Evolutionary conservation across 2,888 invertebrate genomes (phyloP).

Genomic region (Mesochorus sp.): DNA sequence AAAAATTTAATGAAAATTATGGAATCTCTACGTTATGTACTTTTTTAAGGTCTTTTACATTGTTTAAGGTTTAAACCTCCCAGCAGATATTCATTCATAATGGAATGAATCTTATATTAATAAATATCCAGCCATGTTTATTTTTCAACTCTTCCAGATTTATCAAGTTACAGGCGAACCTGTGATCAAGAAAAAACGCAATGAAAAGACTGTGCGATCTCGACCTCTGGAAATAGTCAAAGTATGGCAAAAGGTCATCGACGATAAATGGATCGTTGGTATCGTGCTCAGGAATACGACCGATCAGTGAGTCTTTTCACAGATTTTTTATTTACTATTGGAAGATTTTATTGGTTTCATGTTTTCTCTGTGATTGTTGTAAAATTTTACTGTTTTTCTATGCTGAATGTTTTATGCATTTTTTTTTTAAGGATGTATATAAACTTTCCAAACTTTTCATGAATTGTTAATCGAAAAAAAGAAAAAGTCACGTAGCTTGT

Average conservation of each 20-base stretch:
- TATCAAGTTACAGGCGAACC: slow-evolving; percentile 72
- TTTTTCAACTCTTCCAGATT: slow-evolving; percentile 66
- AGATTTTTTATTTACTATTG: no score
- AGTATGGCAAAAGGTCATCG: slow-evolving; percentile 77
- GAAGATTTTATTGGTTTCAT: not conserved
- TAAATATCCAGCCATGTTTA: not conserved
- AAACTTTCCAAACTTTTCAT: no score
- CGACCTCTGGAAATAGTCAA: slow-evolving; percentile 64
- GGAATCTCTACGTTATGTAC: no score
- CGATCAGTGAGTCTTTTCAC: slow-evolving; percentile 75
- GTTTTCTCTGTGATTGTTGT: not conserved
- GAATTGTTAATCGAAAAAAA: no score
- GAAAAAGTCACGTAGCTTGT: no score
- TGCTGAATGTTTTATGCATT: not conserved
- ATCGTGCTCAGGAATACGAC: slow-evolving; percentile 73
- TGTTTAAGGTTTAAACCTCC: not conserved
- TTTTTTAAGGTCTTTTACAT: no score
- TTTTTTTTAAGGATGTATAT: no score
- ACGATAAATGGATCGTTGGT: slow-evolving; percentile 79
- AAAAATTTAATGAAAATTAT: no score
- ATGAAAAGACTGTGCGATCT: not conserved
- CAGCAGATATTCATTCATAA: not conserved
- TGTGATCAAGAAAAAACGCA: slow-evolving; percentile 65
- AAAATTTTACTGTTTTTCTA: not conserved
- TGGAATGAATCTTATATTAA: not conserved